Percentiles rank a stretch among this genome's conserved stretches.
phyloP scores from a whole-genome alignment of 2,113 vertebrate species.

The Euleptes europaea region DNA sequence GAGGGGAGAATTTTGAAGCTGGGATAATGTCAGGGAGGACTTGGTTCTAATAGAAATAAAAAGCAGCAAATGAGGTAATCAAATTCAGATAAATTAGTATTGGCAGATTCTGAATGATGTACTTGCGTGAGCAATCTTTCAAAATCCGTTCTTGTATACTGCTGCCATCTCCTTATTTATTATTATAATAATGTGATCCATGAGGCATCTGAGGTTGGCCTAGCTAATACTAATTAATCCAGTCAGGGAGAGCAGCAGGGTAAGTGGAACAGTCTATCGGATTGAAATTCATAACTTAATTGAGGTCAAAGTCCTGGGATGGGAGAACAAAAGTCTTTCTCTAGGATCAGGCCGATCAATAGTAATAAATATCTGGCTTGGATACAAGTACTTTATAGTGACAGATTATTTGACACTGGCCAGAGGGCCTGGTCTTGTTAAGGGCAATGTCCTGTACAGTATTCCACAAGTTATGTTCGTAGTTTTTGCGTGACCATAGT shows the following conservation, averaged over 20 bases:
- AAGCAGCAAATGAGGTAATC: conserved; percentile 81
- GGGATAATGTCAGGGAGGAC: conserved; percentile 69
- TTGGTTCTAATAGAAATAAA: conserved; percentile 75
- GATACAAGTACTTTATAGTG: conserved; percentile 84
- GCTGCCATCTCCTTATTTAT: conserved; percentile 86
- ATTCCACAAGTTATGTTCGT: conserved; percentile 58
- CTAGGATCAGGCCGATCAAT: conserved; percentile 96
- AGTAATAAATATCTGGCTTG: conserved; percentile 99
- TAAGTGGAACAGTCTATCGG: conserved; percentile 97
- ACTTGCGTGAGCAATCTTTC: conserved; percentile 81
- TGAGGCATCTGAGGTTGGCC: conserved; percentile 84
- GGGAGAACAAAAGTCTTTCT: conserved; percentile 96
- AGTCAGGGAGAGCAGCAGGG: conserved; percentile 88
- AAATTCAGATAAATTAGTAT: conserved; percentile 84
- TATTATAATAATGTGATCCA: conserved; percentile 97
- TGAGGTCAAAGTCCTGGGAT: conserved; percentile 97
- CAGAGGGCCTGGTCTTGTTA: conserved; percentile 77
- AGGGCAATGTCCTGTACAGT: conserved; percentile 66
- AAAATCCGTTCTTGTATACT: conserved; percentile 79
- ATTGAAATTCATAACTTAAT: conserved; percentile 99
- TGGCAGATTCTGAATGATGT: conserved; percentile 85
- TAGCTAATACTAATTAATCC: conserved; percentile 99
- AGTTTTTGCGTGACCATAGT: conserved; percentile 48
- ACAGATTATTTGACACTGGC: conserved; percentile 84
- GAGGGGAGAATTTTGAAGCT: conserved; percentile 70